Conservation (phyloP, 2,113 vertebrate genomes). For the Lepisosteus osseus region DNA sequence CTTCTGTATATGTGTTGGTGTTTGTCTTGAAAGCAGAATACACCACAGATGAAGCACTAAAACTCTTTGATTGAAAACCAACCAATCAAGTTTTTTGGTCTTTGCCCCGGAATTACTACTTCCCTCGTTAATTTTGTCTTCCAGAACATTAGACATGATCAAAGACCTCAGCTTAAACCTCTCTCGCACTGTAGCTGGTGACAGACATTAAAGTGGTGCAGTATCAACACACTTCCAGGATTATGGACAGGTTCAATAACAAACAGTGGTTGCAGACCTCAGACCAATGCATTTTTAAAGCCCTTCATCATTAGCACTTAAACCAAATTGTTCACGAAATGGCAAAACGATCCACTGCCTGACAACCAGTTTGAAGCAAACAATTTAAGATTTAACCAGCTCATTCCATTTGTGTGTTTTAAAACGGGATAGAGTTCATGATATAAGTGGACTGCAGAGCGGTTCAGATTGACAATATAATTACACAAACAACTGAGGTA, state of each 20-base stretch:
- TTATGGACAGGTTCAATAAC: neutral
- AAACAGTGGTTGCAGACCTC: neutral
- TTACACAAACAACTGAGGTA: no score
- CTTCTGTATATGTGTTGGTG: neutral
- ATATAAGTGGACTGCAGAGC: no score
- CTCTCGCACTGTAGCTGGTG: neutral
- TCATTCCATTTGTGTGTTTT: neutral
- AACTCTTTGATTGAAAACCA: no score
- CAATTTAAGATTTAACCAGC: neutral
- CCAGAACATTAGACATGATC: neutral
- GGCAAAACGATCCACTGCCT: neutral
- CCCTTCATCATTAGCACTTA: neutral
- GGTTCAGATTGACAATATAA: no score
- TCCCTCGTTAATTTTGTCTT: no score
- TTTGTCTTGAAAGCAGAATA: neutral
- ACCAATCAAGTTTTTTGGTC: no score
- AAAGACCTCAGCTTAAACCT: neutral
- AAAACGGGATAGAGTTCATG: no score
- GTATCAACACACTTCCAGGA: neutral
- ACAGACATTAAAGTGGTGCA: neutral
- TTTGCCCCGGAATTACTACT: no score
- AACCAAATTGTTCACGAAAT: neutral
- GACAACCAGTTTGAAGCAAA: neutral
- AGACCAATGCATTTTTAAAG: constrained; percentile 2
- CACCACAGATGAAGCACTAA: neutral